Evolutionary conservation across 2,113 vertebrate species (phyloP).

Genomic region (Illadopsis cleaveri): DNA sequence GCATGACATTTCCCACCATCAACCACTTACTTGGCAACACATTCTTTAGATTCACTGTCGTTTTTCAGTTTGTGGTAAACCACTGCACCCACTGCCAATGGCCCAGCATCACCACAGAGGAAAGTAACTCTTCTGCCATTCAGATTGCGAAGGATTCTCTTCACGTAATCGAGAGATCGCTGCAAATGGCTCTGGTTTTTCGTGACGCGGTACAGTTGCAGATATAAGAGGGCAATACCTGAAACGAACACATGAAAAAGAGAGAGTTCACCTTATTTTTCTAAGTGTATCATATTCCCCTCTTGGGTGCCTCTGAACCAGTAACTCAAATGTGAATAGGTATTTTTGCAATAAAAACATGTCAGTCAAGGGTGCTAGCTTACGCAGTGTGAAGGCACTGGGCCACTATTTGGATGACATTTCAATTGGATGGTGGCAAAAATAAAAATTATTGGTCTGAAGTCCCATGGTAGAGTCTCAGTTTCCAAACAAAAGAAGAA

Average conservation of each 20-base stretch:
- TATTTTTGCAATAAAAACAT: background rate
- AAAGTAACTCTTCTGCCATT: conserved; percentile 91
- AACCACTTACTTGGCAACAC: conserved; percentile 83
- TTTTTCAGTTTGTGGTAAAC: conserved; percentile 89
- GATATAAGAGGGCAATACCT: conserved; percentile 93
- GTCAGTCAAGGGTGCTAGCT: background rate
- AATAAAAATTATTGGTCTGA: background rate
- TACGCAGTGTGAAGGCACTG: background rate
- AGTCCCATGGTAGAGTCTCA: background rate
- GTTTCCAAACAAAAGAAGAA: background rate
- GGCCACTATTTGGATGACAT: background rate
- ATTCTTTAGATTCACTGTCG: conserved; percentile 85
- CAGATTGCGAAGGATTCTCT: conserved; percentile 89
- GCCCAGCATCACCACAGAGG: conserved; percentile 94
- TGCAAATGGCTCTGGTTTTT: conserved; percentile 84
- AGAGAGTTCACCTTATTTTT: background rate
- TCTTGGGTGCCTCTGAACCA: background rate
- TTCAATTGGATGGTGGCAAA: background rate
- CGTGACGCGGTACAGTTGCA: conserved; percentile 85
- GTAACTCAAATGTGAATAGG: background rate
- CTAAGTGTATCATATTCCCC: background rate
- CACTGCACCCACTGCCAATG: conserved; percentile 90
- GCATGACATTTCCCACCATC: background rate
- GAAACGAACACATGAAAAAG: background rate
- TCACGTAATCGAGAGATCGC: conserved; percentile 90